A percentile compares a stretch with the other conserved stretches of the same genome.
Conservation (phyloP, 1,140 invertebrate genomes). For the Samia ricini region DNA sequence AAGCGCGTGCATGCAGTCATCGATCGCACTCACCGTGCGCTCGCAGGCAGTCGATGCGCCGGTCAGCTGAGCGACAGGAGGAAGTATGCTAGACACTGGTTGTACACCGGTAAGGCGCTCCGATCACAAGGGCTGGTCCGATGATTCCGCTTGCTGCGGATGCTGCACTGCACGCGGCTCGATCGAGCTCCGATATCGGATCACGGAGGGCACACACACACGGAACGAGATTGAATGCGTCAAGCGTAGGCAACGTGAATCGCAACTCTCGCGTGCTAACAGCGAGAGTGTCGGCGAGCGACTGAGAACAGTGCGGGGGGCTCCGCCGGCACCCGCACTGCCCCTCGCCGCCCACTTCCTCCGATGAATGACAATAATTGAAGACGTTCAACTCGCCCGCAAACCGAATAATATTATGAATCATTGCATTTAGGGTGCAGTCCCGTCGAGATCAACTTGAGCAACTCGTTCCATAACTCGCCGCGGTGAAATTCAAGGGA, state of each 20-base stretch:
- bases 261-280: constrained; percentile 63
- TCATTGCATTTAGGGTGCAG: constrained; percentile 77
- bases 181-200: constrained; percentile 44
- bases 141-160: constrained; percentile 32
- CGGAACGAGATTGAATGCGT: constrained; percentile 57
- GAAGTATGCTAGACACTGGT: constrained; percentile 19
- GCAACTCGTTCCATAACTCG: constrained; percentile 40
- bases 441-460: constrained; percentile 61
- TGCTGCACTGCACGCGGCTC: constrained; percentile 52
- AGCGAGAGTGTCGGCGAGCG: constrained; percentile 71
- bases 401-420: constrained; percentile 75
- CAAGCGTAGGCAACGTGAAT: constrained; percentile 61
- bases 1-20: constrained; percentile 63
- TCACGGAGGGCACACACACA: constrained; percentile 67
- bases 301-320: constrained; percentile 61
- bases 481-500: constrained; percentile 54
- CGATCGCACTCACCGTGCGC: constrained; percentile 74
- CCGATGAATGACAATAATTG: constrained; percentile 77
- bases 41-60: constrained; percentile 48
- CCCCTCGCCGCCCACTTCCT: constrained; percentile 74
- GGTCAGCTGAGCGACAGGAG: constrained; percentile 57
- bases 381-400: constrained; percentile 77
- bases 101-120: constrained; percentile 14
- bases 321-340: constrained; percentile 57
- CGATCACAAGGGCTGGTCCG: constrained; percentile 22